A percentile compares a stretch with the other conserved stretches of the same genome.
Conservation (phyloP, 2,888 invertebrate species). For the Lasioglossum morio region DNA sequence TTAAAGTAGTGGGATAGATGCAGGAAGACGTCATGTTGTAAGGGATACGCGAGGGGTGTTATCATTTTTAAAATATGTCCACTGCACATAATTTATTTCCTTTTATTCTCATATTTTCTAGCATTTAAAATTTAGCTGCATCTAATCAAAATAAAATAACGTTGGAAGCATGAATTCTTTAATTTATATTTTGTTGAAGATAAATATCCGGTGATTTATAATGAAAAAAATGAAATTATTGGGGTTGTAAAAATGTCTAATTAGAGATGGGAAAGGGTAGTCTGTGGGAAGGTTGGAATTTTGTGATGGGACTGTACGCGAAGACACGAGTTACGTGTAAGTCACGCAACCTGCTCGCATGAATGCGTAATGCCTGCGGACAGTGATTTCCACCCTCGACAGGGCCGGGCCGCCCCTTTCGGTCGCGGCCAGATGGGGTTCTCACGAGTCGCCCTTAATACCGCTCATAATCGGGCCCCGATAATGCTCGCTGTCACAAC, state of each 20-base stretch:
- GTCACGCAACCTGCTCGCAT: slow-evolving; percentile 78
- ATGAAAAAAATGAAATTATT: not conserved
- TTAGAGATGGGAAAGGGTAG: not conserved
- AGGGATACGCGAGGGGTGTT: not conserved
- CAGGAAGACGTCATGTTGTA: not conserved
- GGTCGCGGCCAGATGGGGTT: slow-evolving; percentile 80
- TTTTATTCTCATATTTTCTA: too few species aligned
- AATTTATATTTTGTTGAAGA: too few species aligned
- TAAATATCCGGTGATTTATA: too few species aligned
- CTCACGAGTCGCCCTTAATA: slow-evolving; percentile 77
- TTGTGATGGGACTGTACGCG: slow-evolving; percentile 45
- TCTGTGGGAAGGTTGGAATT: not conserved
- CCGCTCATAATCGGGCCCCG: slow-evolving; percentile 77
- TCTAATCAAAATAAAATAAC: too few species aligned
- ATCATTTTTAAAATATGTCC: too few species aligned
- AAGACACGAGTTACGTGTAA: slow-evolving; percentile 49
- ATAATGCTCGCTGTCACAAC: slow-evolving; percentile 77
- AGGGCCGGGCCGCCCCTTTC: slow-evolving; percentile 46
- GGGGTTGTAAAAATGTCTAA: not conserved
- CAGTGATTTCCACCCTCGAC: slow-evolving; percentile 84
- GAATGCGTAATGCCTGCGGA: slow-evolving; percentile 82
- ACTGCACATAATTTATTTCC: too few species aligned
- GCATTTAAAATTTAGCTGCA: too few species aligned
- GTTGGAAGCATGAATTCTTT: too few species aligned
- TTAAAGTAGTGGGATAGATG: not conserved